Base-by-base conservation (phyloP, 2,888 invertebrate species). In the Agrotis segetum region DNA sequence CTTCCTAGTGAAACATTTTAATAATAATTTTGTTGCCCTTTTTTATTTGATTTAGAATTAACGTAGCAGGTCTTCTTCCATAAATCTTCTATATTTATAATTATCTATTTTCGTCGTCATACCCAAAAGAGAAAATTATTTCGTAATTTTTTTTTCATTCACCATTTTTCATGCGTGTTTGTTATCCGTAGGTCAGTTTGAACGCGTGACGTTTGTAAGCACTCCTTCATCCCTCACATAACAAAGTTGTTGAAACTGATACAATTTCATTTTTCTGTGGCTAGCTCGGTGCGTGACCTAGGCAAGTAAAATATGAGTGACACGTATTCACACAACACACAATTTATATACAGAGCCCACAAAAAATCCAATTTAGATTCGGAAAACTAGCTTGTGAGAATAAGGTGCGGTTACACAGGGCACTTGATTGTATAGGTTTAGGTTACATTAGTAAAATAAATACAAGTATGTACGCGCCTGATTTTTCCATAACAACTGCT, bases 341-440 rank as follows among this genome's bases (percentile, higher is more conserved):
- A 50, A 71, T 79, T 60, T 71, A 71, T 71, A 49, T 66, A 44
- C 47, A n/a, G 29, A 19, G 14, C 29, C 55, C 9, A 49, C 67
- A 52, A 81, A 81, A 77, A 79, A 77, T 77, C 71, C 71, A 79
- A 79, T 79, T 81, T 71, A 77, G 66, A 68, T 81, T 77, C 59
- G 68, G 49, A 66, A 66, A 63, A 66, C 63, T 59, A 19, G 71
- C 50, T 69, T 24, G 34, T 69, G 52, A 50, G 64, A 55, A 19
- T 4, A 64, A 29, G 19, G 50, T 50, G 14, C 1, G 58, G 13
- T 17, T 40, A 59, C 72, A 47, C 40, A 17, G 19, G 24, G 17
- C 19, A 40, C 24, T 13, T 14, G 14, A 21, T 24, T 34, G 47
- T 7, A 29, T 3, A 24, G 13, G 13, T 40, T 17, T 24, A 4